Base-by-base conservation (phyloP, 2,113 vertebrate species). In the Limnothrissa miodon region DNA sequence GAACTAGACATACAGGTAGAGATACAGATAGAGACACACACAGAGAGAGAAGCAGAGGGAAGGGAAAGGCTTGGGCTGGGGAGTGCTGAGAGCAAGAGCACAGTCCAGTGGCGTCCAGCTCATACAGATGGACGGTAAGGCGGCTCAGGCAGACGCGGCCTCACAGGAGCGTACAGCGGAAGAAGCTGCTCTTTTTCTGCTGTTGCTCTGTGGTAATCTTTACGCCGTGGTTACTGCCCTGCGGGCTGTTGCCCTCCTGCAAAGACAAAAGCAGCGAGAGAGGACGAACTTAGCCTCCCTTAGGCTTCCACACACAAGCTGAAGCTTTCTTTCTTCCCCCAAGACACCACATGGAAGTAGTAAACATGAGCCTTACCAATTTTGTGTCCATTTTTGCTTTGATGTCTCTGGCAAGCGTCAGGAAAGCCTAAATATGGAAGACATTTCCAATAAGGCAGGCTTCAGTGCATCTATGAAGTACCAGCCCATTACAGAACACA, bases 361-460 rank as follows among this genome's bases (percentile, higher is more conserved):
- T 11, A 48, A 9, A 56, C 4, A 19, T 0, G 11, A 62, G 21
- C 83, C 96, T 96, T 92, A 99, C 98, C 97, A 99, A 93, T 92
- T 99, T 99, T 90, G 96, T 97, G 95, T 99, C 98, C 97, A 99
- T 99, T 95, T 99, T 99, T 88, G 96, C 94, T 95, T 99, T 99
- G 93, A 99, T 99, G 90, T 99, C 98, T 93, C 97, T 96, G 70
- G 98, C 97, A 0, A 99, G 97, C n/a, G 96, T 98, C 92, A 99
- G 95, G 93, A 99, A 99, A 0, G 98, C 95, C 98, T 99, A 11
- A 79, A 89, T 45, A 78, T 84, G 2, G 15, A 44, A 78, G 56
- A 70, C 51, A 66, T n/a, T 29, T 66, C 59, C 59, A 9, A 29
- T 29, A 10, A 66, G 9, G 11, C 48, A 84, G 53, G 83, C 29